Evolutionary conservation across 2,888 invertebrate species (phyloP).

Genomic region (Ophion slaviceki): DNA sequence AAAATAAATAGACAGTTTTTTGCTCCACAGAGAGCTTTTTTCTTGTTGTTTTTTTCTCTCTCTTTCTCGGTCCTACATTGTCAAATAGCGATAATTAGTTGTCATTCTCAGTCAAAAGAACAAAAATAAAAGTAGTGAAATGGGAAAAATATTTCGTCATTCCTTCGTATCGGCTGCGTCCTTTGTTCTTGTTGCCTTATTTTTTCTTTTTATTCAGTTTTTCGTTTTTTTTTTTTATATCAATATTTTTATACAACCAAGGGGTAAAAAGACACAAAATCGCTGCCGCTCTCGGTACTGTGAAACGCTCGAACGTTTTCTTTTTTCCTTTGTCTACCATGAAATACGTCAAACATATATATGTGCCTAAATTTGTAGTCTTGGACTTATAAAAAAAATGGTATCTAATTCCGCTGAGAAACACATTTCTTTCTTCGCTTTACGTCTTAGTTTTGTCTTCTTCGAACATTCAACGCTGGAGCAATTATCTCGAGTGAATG

Average conservation of each 20-base stretch:
- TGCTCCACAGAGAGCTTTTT: neutral
- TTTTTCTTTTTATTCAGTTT: neutral
- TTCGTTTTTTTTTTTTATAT: constrained; percentile 13
- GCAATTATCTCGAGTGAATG: constrained; percentile 13
- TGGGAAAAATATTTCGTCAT: constrained; percentile 46
- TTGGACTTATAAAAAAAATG: constrained; percentile 60
- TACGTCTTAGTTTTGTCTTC: constrained; percentile 13
- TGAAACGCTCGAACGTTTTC: constrained; percentile 44
- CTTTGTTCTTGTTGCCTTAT: constrained; percentile 42
- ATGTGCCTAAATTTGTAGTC: constrained; percentile 59
- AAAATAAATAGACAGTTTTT: constrained; percentile 59
- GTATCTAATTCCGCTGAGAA: constrained; percentile 49
- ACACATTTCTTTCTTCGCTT: constrained; percentile 40
- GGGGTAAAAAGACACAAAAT: constrained; percentile 51
- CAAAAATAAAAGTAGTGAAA: constrained; percentile 62
- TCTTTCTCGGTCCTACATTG: constrained; percentile 46
- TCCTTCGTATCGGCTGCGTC: constrained; percentile 54
- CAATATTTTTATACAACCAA: constrained; percentile 45
- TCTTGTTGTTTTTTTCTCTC: constrained; percentile 28
- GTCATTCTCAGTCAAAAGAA: constrained; percentile 33
- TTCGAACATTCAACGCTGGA: constrained; percentile 47
- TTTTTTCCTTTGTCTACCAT: constrained; percentile 26
- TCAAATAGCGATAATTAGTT: constrained; percentile 69
- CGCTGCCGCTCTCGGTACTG: constrained; percentile 49
- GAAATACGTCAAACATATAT: constrained; percentile 49